A percentile compares a stretch with the other conserved stretches of the same genome.
Conservation (phyloP, 1,140 invertebrate species). For the Apis laboriosa region DNA sequence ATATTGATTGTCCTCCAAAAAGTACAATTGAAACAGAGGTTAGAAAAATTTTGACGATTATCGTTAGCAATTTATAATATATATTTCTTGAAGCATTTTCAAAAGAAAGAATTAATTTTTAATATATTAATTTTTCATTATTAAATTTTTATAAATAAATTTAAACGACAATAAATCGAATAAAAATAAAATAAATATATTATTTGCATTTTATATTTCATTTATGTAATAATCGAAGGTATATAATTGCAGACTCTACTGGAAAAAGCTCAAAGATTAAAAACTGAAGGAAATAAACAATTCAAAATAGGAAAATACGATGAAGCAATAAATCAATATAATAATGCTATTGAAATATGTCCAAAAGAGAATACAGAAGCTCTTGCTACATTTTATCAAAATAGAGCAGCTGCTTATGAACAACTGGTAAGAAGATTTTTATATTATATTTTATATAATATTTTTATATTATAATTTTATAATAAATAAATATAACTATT, state of each 20-base stretch:
- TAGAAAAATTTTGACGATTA: slow-evolving; percentile 51
- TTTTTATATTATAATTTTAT: background rate
- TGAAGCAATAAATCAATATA: slow-evolving; percentile 93
- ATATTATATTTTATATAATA: slow-evolving; percentile 12
- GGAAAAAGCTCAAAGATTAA: slow-evolving; percentile 88
- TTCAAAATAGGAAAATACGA: slow-evolving; percentile 94
- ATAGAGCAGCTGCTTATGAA: slow-evolving; percentile 96
- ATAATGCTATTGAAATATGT: slow-evolving; percentile 93
- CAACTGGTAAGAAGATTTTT: slow-evolving; percentile 84
- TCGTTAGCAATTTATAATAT: background rate
- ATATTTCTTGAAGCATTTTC: background rate
- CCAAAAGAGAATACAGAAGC: slow-evolving; percentile 87
- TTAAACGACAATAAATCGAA: too few relatives aligned
- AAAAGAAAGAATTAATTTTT: background rate
- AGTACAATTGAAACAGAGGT: slow-evolving; percentile 74
- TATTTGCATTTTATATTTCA: background rate
- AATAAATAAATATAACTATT: background rate
- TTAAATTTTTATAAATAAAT: background rate
- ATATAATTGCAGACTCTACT: slow-evolving; percentile 82
- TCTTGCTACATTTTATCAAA: slow-evolving; percentile 96
- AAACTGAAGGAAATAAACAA: slow-evolving; percentile 92
- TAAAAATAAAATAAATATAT: background rate
- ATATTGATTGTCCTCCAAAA: slow-evolving; percentile 70
- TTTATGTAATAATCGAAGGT: background rate
- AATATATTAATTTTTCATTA: background rate